Conservation (phyloP, 2,797 vertebrate genomes). For the Philypnodon macrostomus region DNA sequence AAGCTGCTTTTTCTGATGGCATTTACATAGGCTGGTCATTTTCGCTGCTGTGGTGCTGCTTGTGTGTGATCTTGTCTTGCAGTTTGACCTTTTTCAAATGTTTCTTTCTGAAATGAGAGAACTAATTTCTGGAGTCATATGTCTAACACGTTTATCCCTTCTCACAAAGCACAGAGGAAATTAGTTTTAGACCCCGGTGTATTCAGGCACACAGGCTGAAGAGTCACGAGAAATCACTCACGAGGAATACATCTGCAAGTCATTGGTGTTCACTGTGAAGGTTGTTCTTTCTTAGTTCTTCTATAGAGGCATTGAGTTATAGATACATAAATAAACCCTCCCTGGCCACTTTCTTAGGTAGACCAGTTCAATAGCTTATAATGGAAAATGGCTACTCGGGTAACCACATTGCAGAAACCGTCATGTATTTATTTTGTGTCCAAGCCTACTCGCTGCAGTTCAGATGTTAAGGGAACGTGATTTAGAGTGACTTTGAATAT, state of each 20-base stretch:
- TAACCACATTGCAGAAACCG: too few species aligned
- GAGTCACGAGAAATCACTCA: conserved; percentile 26
- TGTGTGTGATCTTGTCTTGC: conserved; percentile 1
- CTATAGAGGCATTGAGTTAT: conserved; percentile 34
- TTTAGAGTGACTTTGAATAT: too few species aligned
- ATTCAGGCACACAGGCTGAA: conserved; percentile 21
- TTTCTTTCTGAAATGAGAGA: conserved; percentile 5
- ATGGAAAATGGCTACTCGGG: too few species aligned
- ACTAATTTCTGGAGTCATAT: conserved; percentile 31
- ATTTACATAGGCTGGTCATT: conserved; percentile 21
- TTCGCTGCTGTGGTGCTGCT: conserved; percentile 12
- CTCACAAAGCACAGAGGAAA: conserved; percentile 22
- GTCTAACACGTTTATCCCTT: conserved; percentile 15
- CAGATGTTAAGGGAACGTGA: too few species aligned
- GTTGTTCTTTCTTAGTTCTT: conserved; percentile 28
- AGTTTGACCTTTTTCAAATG: conserved; percentile 36
- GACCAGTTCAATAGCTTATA: too few species aligned
- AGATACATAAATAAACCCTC: conserved; percentile 15
- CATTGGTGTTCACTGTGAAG: conserved; percentile 21
- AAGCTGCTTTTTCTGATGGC: conserved; percentile 19
- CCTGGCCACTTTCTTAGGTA: too few species aligned
- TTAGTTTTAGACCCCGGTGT: conserved; percentile 23
- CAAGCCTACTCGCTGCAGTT: too few species aligned
- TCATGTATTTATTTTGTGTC: too few species aligned
- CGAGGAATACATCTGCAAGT: conserved; percentile 17